Conservation (phyloP, 2,888 invertebrate species). For the Phortica magna region DNA sequence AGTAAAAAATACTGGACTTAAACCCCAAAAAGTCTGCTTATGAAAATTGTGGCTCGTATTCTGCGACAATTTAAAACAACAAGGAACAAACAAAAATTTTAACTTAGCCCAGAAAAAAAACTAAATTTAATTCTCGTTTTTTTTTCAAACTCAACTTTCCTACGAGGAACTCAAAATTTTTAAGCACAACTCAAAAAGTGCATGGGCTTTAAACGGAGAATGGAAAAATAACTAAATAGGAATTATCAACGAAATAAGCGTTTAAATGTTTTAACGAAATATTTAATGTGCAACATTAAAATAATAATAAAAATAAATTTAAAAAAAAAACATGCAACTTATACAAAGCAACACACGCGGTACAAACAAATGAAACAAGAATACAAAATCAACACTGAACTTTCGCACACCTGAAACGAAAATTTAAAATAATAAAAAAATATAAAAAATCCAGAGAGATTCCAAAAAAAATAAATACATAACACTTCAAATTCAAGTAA, state of each 20-base stretch:
- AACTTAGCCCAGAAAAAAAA: background rate
- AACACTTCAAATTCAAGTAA: conserved; percentile 6
- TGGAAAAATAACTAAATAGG: background rate
- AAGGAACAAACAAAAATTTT: background rate
- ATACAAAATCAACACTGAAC: conserved; percentile 52
- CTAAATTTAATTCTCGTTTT: background rate
- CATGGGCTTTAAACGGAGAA: background rate
- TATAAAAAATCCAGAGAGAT: conserved; percentile 33
- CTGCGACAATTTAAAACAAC: background rate
- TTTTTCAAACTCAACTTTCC: background rate
- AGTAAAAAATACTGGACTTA: background rate
- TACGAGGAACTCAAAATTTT: background rate
- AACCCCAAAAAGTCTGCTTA: conserved; percentile 10
- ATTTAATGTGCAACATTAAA: conserved; percentile 48
- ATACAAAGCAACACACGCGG: conserved; percentile 43
- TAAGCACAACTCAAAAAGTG: background rate
- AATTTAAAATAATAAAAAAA: conserved; percentile 31
- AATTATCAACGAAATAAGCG: conserved; percentile 54
- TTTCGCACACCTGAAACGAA: conserved; percentile 52
- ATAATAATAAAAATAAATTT: conserved; percentile 47
- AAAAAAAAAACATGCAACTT: conserved; percentile 27
- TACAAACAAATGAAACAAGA: conserved; percentile 54
- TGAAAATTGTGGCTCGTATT: background rate
- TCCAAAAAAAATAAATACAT: conserved; percentile 9
- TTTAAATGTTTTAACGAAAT: conserved; percentile 46